Evolutionary conservation across 2,113 vertebrate genomes (phyloP), one percentile per base, ranked within the genome.

Genomic region (Nycticebus coucang): DNA sequence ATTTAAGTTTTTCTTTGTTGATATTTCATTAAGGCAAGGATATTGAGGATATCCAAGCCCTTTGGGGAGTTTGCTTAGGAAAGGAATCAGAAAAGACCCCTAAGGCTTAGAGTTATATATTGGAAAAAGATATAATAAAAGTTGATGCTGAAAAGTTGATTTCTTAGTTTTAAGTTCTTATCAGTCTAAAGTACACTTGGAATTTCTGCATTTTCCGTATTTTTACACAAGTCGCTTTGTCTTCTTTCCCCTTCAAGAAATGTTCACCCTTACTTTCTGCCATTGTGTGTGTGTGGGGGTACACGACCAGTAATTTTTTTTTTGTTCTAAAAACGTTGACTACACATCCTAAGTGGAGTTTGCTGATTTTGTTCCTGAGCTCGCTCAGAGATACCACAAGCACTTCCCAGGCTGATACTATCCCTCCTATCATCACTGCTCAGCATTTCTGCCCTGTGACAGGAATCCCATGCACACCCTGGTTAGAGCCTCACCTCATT

Each of bases 1-100:
- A 69, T 0, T 96, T 94, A 12, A 74, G 18, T 88, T 96, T 94
- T 17, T 22, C 62, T 85, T 81, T 53, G n/a, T 41, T 78, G 2
- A 17, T 69, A 13, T 96, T 95, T 96, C 78, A 92, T 78, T 92
- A 89, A 96, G 37, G 50, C 14, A 91, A 74, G 8, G 0, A 80
- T 84, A 41, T 28, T 89, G 33, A 89, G 66, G 24, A 11, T 80
- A 74, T 79, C 68, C 6, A 75, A 69, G 6, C 18, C 55, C 5
- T 78, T 50, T 60, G 77, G 30, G 28, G 18, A n/a, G 55, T 91
- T 91, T 60, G 0, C 37, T 64, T 13, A 83, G 12, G 19, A 75
- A 87, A 59, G 11, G 22, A 15, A 80, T 91, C 80, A 80, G n/a
- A 79, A 8, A 74, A 74, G 35, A 33, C 5, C 41, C 19, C 28